Base-by-base conservation (phyloP, 1,140 invertebrate species). In the Watersipora subatra region DNA sequence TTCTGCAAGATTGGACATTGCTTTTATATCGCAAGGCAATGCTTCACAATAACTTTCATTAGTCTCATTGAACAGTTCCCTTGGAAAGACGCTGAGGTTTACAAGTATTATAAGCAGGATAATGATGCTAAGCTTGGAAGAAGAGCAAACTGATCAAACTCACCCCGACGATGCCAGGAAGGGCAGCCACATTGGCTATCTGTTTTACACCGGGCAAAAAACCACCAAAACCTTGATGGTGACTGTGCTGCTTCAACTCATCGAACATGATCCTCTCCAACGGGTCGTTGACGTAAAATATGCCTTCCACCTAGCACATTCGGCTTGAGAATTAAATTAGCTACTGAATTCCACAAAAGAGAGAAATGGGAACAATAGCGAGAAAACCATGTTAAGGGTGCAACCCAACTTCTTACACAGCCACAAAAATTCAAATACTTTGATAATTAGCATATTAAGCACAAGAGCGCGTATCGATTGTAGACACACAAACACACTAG, bases 141-240 rank as follows among this genome's bases (percentile, higher is more conserved):
- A n/a, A n/a, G n/a, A n/a, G n/a, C n/a, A n/a, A n/a, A n/a, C n/a
- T n/a, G n/a, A n/a, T n/a, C n/a, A n/a, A n/a, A 75, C 72, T 67
- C 73, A 83, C 80, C 57, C 91, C 92, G 61, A 99, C 94, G 71
- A 99, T 99, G 1, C 95, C 97, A 59, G 97, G 96, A 34, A 99
- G 81, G 2, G 96, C 93, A 59, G 97, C 97, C 57, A 99, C 97
- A 86, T 99, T 99, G 0, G 93, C 96, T 73, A 99, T 99, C 83
- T 99, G 97, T 83, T 99, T 98, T 67, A 99, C 91, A 26, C 94
- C 96, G 0, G 97, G 97, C 63, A 99, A 83, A 81, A 99, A 99
- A 0, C 96, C 97, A 66, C 96, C 96, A 34, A 75, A 77, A 1
- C 73, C 73, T 67, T 73, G 71, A 58, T 66, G 72, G 28, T 73